Base-by-base conservation (phyloP, 2,888 invertebrate genomes). In the Pristionchus japonicus region DNA sequence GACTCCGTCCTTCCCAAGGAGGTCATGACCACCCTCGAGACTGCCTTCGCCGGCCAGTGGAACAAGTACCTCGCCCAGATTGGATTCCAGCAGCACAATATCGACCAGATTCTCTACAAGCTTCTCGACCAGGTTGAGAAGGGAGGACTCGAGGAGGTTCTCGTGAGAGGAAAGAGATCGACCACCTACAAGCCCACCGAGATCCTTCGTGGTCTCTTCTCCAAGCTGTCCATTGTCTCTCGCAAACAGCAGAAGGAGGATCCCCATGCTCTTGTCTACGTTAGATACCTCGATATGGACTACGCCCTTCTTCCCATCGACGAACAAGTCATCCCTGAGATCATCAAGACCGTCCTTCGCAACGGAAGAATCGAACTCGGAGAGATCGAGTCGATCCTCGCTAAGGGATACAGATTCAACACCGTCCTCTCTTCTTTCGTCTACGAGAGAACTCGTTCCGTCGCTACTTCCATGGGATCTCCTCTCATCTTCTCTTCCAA, bases 221-320 rank as follows among this genome's bases (percentile, higher is more conserved):
- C 91, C 90, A 90, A 92, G 89, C 90, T 91, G 88, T 89, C 89
- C 87, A 91, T 90, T 90, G 90, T 91, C 31, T 40, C 89, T 86
- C 90, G 90, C 83, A 57, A 88, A 47, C 80, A 89, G 74, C 61
- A 88, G 31, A 27, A 67, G 37, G 57, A 89, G 82, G 74, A 90
- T 37, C 89, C 90, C 49, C 90, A 90, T 83, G 91, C 91, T 43
- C 89, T 92, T 74, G 74, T 91, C 83, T 91, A 90, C 89, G 85
- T 92, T 82, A 90, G 92, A 88, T 90, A 91, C 90, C 91, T 90
- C 83, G 89, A 91, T 74, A 91, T 92, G 91, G 92, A 92, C 89
- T 90, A 83, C 89, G 89, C 90, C 43, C 89, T 92, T 83, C 89
- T 92, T 67, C 93, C 92, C 88, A 85, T 92, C 77, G 89, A 90